These are phyloP conservation scores for Zophobas morio DNA, from an alignment of 1,140 invertebrate species.

Conservation along the genomic window DNA sequence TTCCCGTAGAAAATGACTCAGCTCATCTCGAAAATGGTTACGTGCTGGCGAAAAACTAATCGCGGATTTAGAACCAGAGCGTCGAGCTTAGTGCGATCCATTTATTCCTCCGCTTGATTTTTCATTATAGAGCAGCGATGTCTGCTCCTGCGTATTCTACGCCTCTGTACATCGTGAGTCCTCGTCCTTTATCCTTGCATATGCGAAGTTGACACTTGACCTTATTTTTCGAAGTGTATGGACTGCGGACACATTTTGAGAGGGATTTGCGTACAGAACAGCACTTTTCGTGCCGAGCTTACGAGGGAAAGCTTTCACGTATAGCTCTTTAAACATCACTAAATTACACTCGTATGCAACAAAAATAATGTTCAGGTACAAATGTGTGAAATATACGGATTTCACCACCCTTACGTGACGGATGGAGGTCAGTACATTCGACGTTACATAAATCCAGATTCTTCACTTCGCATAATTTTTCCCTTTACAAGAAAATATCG, in stretches of 20 bases:
- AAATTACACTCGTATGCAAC: conserved; percentile 1
- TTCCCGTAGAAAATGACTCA: too few species aligned
- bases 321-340: conserved; percentile 10
- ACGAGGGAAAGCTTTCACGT: conserved; percentile 20
- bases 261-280: conserved; percentile 16
- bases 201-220: conserved; percentile 13
- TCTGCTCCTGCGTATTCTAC: neutral
- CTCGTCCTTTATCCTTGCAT: neutral
- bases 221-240: conserved; percentile 16
- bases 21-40: too few species aligned
- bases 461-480: neutral
- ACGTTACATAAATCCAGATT: too few species aligned
- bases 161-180: neutral
- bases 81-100: too few species aligned
- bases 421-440: too few species aligned
- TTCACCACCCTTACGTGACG: neutral
- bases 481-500: neutral
- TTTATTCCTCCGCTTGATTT: too few species aligned
- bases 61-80: too few species aligned
- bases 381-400: neutral
- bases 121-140: neutral
- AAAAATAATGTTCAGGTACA: conserved; percentile 5
- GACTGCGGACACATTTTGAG: conserved; percentile 3
- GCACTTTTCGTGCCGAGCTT: conserved; percentile 7
- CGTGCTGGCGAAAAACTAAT: too few species aligned